These are phyloP conservation scores for Progne subis DNA, from an alignment of 2,113 vertebrate genomes.

Conservation along the genomic window DNA sequence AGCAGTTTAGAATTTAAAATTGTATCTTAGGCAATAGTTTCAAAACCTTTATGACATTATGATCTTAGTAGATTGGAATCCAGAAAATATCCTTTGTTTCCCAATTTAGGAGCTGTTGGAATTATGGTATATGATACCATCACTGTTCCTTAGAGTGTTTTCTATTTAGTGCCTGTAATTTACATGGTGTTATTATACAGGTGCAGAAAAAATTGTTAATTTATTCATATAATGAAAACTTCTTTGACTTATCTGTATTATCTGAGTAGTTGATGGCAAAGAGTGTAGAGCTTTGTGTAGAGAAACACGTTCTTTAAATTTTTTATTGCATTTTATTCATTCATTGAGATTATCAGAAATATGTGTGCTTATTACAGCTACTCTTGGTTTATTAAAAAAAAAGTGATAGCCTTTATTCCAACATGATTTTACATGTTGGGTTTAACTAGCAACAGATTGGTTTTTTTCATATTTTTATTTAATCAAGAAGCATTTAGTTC, in stretches of 20 bases:
- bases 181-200: not conserved
- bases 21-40: not conserved
- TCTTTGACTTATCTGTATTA: not conserved
- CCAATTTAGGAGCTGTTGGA: not conserved
- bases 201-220: not conserved
- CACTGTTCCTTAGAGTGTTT: not conserved
- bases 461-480: not conserved
- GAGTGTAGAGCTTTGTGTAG: not conserved
- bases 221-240: constrained; percentile 4
- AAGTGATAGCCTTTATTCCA: not conserved
- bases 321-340: not conserved
- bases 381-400: constrained; percentile 1
- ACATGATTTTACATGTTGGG: not conserved
- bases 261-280: not conserved
- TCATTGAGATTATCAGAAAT: not conserved
- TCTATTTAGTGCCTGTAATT: constrained; percentile 24
- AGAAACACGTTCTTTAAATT: not conserved
- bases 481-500: not conserved
- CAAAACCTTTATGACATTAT: constrained; percentile 19
- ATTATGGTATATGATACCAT: not conserved
- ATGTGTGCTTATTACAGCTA: not conserved
- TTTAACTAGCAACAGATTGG: not conserved
- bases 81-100: constrained; percentile 5
- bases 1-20: constrained; percentile 38
- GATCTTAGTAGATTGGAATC: not conserved